Base-by-base conservation (phyloP, 2,888 invertebrate species). In the Parochlus steinenii region DNA sequence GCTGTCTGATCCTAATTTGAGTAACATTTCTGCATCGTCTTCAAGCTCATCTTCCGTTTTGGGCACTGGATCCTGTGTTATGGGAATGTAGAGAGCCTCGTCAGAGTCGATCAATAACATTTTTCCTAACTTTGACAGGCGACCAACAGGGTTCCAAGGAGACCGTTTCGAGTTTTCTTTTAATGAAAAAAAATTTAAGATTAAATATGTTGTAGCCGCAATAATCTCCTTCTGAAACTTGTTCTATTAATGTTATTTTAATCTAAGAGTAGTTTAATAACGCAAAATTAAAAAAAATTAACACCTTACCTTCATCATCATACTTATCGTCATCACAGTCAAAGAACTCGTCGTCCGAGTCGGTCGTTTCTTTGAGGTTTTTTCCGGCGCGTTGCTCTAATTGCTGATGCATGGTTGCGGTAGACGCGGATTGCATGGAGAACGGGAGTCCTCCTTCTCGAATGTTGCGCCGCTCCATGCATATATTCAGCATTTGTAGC, bases 31-130 rank as follows among this genome's bases (percentile, higher is more conserved):
- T 0, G 89, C 82, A 53, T 95, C 92, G 51, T 90, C 87, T 51
- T 90, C 86, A 39, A 95, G 58, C 56, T 92, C 85, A 60, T 97
- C 97, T 56, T 98, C 97, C 2, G 97, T 97, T 67, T 95, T 86
- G 8, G 95, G 93, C 4, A 89, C 83, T 0, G 89, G 83, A 48
- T 97, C 93, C 69, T 92, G 71, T 1, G 86, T 86, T 14, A 78
- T 57, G 0, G 89, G 89, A 41, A 86, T 69, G 54, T 79, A 89
- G 33, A 87, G 62, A 24, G 66, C 67, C 44, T 80, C 77, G 3
- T 74, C 73, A 1, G 71, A 69, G 45, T 71, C 64, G 19, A 83
- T 54, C 32, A 87, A 60, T 40, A 65, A 70, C 37, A 79, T 53
- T 36, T 74, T 66, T 16, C 72, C 74, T 51, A 75, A 71, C 46